Evolutionary conservation across 2,113 vertebrate genomes (phyloP), one percentile per base, ranked within the genome.

Genomic region (Myrmecobius fasciatus): DNA sequence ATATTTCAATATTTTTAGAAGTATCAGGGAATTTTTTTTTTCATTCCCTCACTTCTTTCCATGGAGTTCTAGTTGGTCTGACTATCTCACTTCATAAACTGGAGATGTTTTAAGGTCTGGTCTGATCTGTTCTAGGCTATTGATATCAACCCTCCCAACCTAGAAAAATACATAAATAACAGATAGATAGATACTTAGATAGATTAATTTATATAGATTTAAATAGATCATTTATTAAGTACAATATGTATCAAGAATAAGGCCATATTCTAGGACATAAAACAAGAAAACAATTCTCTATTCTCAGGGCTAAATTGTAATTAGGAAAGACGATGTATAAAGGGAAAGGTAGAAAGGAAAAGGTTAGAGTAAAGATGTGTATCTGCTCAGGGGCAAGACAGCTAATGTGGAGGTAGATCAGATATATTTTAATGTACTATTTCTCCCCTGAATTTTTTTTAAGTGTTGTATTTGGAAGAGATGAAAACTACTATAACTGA

Each of bases 41-140:
- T 60, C 54, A 56, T 56, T 96, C 94, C 92, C 52, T 90, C 31
- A 75, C 10, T 4, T 91, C 22, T 93, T 93, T 96, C 2, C 52
- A 93, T 67, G 56, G 92, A 91, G 75, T 6, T 53, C 10, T 95
- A 36, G 8, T 17, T 0, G 52, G 5, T 90, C 96, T 95, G 91
- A 52, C 1, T 88, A n/a, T 67, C 0, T 2, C 10, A 89, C 10
- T 91, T 96, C 52, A 46, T 90, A 94, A 91, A 89, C 88, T 10
- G 47, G 25, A 4, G 48, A 10, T 89, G 60, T 93, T 90, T 46
- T 48, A 49, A 49, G 49, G 49, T 49, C 49, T 49, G 49, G 90
- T 2, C 46, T 90, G 91, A 94, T 75, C 36, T 91, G 20, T 91
- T 95, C 96, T 95, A 92, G 25, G 89, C 95, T 75, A n/a, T n/a